Evolutionary conservation across 1,140 invertebrate genomes (phyloP), one percentile per base, ranked within the genome.

Genomic region (Diploscapter pachys): DNA sequence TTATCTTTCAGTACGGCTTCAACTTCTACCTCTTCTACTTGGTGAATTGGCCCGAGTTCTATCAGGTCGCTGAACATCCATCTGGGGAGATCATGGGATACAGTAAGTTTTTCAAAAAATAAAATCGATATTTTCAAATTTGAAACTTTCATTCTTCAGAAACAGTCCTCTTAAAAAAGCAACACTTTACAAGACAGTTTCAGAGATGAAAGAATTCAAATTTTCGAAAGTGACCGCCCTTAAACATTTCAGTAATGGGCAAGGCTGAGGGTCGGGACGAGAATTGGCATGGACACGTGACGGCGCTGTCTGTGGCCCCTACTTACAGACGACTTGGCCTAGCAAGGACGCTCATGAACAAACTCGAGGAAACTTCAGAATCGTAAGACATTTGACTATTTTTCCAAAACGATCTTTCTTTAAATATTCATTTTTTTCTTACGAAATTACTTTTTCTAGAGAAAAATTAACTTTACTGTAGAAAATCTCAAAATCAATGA

Each of bases 11-110:
- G 90, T 99, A 98, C 90, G 95, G 94, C 3, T 87, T 98, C 63
- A 92, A 93, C 2, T 99, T 99, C 89, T 99, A 99, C 83, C 92
- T 97, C 86, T 94, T 96, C 85, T 99, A 98, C 88, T 88, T 98
- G 81, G 93, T 94, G 5, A 93, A 95, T 86, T 98, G 95, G 95
- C 95, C 95, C n/a, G 95, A 98, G 88, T 98, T 96, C 87, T 97
- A 98, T 87, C 93, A 96, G 89, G 91, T 97, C 52, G 93, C 93
- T 31, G 94, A 96, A 89, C 93, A 94, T 55, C 93, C 94, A 9
- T 92, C 90, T 87, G 94, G 94, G 4, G 92, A 95, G 88, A 94
- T 98, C 62, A 97, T 98, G 93, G 96, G 95, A 79, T 99, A 98
- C 84, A 97, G 94, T 96, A 91, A 92, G 91, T 71, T 57, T 65